Conservation (phyloP, 2,888 invertebrate genomes). For the Nomada fabriciana region DNA sequence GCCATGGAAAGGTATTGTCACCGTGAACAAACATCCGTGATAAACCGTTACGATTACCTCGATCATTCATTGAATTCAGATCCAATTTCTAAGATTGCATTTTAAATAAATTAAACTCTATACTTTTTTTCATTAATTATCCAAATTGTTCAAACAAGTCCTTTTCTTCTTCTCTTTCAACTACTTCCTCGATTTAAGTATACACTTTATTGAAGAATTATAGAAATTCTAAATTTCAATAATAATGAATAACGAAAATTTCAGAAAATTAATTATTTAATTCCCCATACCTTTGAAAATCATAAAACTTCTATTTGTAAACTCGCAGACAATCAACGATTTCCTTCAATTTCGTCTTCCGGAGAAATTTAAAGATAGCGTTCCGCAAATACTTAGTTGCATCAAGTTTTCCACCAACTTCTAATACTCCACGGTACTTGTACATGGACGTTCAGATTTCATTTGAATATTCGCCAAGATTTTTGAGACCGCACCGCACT, state of each 20-base stretch:
- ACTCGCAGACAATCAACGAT: neutral
- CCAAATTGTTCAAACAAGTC: too few relatives aligned
- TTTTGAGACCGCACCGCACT: slow-evolving; percentile 15
- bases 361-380: slow-evolving; percentile 11
- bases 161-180: too few relatives aligned
- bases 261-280: neutral
- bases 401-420: slow-evolving; percentile 9
- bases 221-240: neutral
- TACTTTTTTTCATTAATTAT: too few relatives aligned
- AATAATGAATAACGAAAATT: neutral
- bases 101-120: neutral
- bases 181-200: too few relatives aligned
- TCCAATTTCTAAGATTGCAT: neutral
- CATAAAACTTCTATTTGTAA: neutral
- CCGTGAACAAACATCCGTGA: slow-evolving; percentile 30
- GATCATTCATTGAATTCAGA: neutral
- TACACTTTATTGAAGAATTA: too few relatives aligned
- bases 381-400: neutral
- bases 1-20: slow-evolving; percentile 59
- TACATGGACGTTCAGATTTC: slow-evolving; percentile 32
- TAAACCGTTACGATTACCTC: slow-evolving; percentile 3
- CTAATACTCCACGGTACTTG: slow-evolving; percentile 10
- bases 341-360: slow-evolving; percentile 25
- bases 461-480: slow-evolving; percentile 20
- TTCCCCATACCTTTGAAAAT: neutral